Base-by-base conservation (phyloP, 1,140 invertebrate genomes). In the Tetranychus urticae region DNA sequence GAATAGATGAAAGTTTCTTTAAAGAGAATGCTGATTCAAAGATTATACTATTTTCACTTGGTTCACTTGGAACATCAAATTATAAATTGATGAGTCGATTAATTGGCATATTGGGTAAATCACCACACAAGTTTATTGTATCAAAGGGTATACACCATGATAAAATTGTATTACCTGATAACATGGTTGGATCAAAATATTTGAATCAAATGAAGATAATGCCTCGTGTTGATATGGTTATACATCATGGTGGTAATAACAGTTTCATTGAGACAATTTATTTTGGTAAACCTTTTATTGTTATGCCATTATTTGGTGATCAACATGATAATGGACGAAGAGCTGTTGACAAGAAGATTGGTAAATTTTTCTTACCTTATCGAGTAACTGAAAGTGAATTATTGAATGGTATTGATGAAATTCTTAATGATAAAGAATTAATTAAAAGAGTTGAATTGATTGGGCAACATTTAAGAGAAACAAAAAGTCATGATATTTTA, bases 211-310 rank as follows among this genome's bases (percentile, higher is more conserved):
- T 34, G 13, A 57, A 45, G 45, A 37, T 63, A 31, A 5, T 64
- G 13, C 63, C 50, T 12, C 8, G 23, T 8, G 61, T 63, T 48
- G 63, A 64, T 59, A 33, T 69, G 12, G 68, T 70, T 55, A 65
- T 71, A 33, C 66, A 66, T 45, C 70, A 71, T 56, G 69, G 70
- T 57, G 70, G 70, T 1, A 61, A 61, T 31, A 61, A 61, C 31
- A 61, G 13, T 34, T 50, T 61, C 12, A 60, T 46, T n/a, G 61
- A 61, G 36, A 37, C 47, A 13, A 10, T 61, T 8, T 56, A 56
- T 39, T 46, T 33, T 59, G 61, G 61, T 57, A 36, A 37, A 33
- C 55, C 55, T 10, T 13, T 61, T 14, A 59, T 61, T 48, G 35
- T 61, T n/a, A 14, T 61, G 13, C 55, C 55, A 23, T 12, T 61